Evolutionary conservation across 2,888 invertebrate species (phyloP).

Genomic region (Diaphora mendica): DNA sequence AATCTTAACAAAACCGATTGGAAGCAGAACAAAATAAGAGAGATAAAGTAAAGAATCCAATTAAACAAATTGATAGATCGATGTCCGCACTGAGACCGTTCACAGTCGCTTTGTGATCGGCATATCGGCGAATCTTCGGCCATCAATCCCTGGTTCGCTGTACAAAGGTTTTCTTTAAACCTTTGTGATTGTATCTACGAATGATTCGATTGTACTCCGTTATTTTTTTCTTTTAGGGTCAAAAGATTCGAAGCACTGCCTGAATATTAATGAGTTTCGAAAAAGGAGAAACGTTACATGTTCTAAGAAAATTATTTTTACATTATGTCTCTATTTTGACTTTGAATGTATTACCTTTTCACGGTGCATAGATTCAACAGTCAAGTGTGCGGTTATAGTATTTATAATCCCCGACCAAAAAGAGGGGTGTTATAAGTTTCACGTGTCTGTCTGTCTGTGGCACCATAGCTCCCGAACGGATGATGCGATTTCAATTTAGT

Average conservation of each 20-base stretch:
- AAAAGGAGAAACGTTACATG: background rate
- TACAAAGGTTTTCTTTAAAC: conserved; percentile 67
- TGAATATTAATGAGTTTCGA: conserved; percentile 39
- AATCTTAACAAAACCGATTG: conserved; percentile 71
- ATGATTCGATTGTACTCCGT: conserved; percentile 43
- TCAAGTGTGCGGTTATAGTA: background rate
- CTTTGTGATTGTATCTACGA: conserved; percentile 66
- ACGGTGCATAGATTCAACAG: background rate
- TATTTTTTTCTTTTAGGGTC: conserved; percentile 39
- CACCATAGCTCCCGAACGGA: no score
- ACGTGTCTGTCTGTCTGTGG: no score
- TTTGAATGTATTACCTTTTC: background rate
- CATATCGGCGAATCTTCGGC: conserved; percentile 73
- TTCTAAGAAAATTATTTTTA: background rate
- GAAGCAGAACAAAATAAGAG: conserved; percentile 67
- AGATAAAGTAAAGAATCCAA: conserved; percentile 80
- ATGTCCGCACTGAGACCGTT: conserved; percentile 51
- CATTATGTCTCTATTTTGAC: background rate
- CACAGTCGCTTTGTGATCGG: conserved; percentile 72
- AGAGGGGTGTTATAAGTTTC: no score
- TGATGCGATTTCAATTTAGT: no score
- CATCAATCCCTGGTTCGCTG: conserved; percentile 58
- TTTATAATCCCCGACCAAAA: no score
- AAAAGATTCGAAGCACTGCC: conserved; percentile 25
- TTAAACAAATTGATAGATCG: conserved; percentile 83